These are phyloP conservation scores for Campoplex capitator DNA, from an alignment of 2,888 invertebrate species.

Conservation along the genomic window DNA sequence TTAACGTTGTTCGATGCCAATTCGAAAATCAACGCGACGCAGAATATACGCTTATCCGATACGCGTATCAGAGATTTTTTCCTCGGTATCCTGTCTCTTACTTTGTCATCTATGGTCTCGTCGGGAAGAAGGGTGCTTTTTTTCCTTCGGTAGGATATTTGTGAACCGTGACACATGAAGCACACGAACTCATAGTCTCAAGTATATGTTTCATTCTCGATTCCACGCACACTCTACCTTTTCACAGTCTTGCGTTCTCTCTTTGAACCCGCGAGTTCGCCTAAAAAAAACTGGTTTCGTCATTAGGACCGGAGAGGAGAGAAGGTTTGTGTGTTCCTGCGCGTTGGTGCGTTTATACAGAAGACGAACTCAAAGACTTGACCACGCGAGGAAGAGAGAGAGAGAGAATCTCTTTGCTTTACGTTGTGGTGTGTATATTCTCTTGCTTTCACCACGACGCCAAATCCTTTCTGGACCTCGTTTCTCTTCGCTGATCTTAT, in stretches of 20 bases:
- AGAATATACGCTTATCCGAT: neutral
- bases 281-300: constrained; percentile 79
- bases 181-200: constrained; percentile 12
- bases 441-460: constrained; percentile 26
- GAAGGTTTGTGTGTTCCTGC: constrained; percentile 18
- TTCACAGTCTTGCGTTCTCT: constrained; percentile 65
- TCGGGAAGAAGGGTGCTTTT: neutral
- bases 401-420: constrained; percentile 38
- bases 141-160: constrained; percentile 4
- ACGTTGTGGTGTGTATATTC: neutral
- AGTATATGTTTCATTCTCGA: constrained; percentile 30
- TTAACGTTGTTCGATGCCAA: neutral
- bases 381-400: neutral
- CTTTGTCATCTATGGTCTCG: neutral
- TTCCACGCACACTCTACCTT: constrained; percentile 47
- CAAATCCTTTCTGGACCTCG: constrained; percentile 54
- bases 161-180: constrained; percentile 2
- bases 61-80: neutral
- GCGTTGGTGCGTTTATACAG: constrained; percentile 11
- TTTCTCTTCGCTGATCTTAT: constrained; percentile 32
- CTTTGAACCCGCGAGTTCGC: constrained; percentile 53
- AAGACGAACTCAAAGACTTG: neutral
- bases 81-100: neutral
- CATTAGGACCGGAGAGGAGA: constrained; percentile 69
- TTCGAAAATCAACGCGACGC: neutral